Base-by-base conservation (phyloP, 2,888 invertebrate genomes). In the Hemicrepidius hirtus region DNA sequence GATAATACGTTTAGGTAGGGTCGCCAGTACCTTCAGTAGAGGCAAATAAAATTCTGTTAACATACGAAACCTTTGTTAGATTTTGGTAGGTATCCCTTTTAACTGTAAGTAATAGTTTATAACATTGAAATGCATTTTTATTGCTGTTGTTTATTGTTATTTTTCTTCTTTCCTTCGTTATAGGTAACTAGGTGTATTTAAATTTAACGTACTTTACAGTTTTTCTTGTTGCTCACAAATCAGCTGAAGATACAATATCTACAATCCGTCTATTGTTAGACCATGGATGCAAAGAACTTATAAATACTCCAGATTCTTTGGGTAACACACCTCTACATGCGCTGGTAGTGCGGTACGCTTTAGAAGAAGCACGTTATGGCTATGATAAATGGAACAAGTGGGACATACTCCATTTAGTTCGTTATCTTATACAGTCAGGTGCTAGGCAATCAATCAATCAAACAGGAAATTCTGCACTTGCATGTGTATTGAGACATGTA, bases 281-380 rank as follows among this genome's bases (percentile, higher is more conserved):
- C 78, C 91, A 92, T 68, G 94, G 94, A 0, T 91, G 94, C 76
- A 91, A 91, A 81, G 92, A 93, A 79, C 85, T 93, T 65, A 91
- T 94, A 53, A 94, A 94, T 83, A 90, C 91, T 62, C 91, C 92
- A 0, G 94, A 94, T 82, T 91, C 91, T 40, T 86, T 93, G 63
- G 93, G 93, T 0, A 93, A 94, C 84, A 94, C 94, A 0, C 92
- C 93, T 0, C 85, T 94, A 10, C 93, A 94, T 85, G 92, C 90
- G 0, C 82, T 90, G 1, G 89, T 90, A 60, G 89, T 90, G 2
- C 87, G 92, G 21, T 92, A 92, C 83, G 92, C 92, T 0, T 81
- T 93, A 75, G 93, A 93, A 83, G 93, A 93, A 83, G 91, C 91
- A 13, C 83, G 85, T 70, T 92, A 91, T 80, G 92, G 92, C 6